Base-by-base conservation (phyloP, 2,113 vertebrate genomes). In the Dermatemys mawii region DNA sequence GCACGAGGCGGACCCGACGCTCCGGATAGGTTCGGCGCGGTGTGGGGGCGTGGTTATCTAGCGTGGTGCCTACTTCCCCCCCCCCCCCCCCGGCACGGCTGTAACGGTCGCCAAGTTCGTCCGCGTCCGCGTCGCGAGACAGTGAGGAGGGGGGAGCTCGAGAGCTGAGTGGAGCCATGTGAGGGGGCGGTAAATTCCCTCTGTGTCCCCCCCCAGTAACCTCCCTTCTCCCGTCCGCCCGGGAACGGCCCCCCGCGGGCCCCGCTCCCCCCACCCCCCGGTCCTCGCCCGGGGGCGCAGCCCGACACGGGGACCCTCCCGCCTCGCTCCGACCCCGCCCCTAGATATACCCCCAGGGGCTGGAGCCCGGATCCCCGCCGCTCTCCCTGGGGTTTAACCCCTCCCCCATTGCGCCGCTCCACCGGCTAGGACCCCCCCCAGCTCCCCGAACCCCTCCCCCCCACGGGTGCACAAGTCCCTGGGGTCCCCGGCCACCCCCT, bases 1-100 rank as follows among this genome's bases (percentile, higher is more conserved):
- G 0, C 0, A 0, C 10, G 0, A 1, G 92, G 79, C 5, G 76
- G 1, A 4, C 0, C 0, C 0, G 0, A 0, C 0, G 5, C 0
- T 0, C 0, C 2, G 2, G n/a, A 95, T 95, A 82, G 90, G 88
- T 5, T 26, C 49, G 0, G 0, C 0, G 0, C 0, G 0, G 0
- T 0, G 1, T 8, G 3, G 10, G 75, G 63, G 60, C 2, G 4
- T 1, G 10, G 12, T 4, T 1, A 6, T 16, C 81, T 75, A 13
- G 29, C 41, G 8, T 8, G 32, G 21, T 8, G 8, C 1, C 17
- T 9, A 5, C 1, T 1, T 46, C 46, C 48, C 48, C 0, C 1
- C 4, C 14, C 21, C 76, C 81, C 19, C 38, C 3, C 4, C 10
- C 7, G 26, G 19, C 22, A 54, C 2, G n/a, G 48, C 46, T 7